These are phyloP conservation scores for Aptenodytes forsteri DNA, from an alignment of 2,113 vertebrate genomes.

Conservation along the genomic window DNA sequence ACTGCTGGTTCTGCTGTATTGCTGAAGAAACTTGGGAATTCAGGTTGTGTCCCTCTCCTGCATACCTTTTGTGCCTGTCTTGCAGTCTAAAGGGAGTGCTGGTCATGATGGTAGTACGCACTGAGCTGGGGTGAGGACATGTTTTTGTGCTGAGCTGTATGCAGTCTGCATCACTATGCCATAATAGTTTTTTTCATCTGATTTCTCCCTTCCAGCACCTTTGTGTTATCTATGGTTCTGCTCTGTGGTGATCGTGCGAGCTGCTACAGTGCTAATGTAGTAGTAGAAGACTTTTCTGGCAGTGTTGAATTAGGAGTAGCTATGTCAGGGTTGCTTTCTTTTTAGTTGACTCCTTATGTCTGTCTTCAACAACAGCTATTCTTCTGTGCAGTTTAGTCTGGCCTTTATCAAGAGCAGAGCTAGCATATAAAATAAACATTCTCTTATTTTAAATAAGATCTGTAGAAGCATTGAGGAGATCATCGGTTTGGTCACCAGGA, in stretches of 20 bases:
- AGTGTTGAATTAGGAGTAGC: neutral
- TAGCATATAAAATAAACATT: neutral
- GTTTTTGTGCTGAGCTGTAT: neutral
- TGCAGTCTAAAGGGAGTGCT: neutral
- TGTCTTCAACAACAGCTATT: neutral
- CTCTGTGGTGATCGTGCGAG: neutral
- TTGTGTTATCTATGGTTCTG: neutral
- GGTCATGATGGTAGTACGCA: accelerated
- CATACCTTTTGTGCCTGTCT: neutral
- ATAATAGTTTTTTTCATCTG: neutral
- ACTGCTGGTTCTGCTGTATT: neutral
- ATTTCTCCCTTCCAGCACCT: neutral
- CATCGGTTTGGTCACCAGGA: neutral
- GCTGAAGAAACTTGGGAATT: neutral
- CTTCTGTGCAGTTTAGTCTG: neutral
- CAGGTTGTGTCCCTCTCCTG: neutral
- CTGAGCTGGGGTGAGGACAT: neutral
- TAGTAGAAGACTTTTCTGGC: neutral
- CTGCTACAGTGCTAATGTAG: neutral
- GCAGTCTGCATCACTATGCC: neutral
- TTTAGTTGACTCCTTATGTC: neutral
- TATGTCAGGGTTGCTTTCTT: neutral
- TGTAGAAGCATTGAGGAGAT: neutral
- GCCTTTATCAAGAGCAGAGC: neutral
- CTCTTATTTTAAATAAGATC: neutral